Percentiles rank a stretch among this genome's conserved stretches.
phyloP scores from a whole-genome alignment of 64 coral and sea anemone species.

The Montipora capricornis region DNA sequence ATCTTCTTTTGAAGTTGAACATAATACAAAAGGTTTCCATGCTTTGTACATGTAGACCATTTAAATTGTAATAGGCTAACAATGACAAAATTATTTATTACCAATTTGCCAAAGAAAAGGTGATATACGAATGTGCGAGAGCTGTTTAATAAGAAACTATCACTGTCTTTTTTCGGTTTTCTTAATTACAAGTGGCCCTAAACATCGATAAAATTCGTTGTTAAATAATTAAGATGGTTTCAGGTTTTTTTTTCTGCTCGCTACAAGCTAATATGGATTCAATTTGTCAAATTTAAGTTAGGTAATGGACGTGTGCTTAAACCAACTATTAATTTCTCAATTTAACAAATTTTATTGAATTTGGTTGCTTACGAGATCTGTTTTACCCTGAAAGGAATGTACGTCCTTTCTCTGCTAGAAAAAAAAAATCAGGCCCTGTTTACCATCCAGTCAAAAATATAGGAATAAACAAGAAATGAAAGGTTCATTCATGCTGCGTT shows the following conservation, averaged over 20 bases:
- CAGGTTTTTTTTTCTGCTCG: background rate
- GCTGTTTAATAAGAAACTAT: too few relatives aligned
- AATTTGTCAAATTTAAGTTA: constrained; percentile 1
- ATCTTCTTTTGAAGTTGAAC: too few relatives aligned
- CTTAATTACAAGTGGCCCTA: background rate
- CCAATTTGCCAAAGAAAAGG: too few relatives aligned
- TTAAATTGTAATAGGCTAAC: too few relatives aligned
- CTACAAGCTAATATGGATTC: background rate
- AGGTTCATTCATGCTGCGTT: background rate
- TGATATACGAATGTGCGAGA: too few relatives aligned
- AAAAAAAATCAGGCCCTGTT: background rate
- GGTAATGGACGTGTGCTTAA: background rate
- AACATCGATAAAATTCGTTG: background rate
- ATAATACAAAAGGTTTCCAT: too few relatives aligned
- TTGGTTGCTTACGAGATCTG: background rate
- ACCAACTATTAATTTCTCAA: background rate
- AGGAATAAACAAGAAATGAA: background rate
- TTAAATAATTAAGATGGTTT: constrained; percentile 6
- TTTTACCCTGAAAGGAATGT: background rate
- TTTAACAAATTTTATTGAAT: background rate
- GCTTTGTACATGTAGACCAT: too few relatives aligned
- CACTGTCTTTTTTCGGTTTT: background rate
- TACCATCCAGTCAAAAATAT: background rate
- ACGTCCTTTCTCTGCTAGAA: background rate
- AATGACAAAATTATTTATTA: too few relatives aligned